A percentile compares a stretch with the other conserved stretches of the same genome.
These are phyloP conservation scores for Euura saliciscinereae DNA, from an alignment of 1,140 invertebrate species.

Conservation along the genomic window DNA sequence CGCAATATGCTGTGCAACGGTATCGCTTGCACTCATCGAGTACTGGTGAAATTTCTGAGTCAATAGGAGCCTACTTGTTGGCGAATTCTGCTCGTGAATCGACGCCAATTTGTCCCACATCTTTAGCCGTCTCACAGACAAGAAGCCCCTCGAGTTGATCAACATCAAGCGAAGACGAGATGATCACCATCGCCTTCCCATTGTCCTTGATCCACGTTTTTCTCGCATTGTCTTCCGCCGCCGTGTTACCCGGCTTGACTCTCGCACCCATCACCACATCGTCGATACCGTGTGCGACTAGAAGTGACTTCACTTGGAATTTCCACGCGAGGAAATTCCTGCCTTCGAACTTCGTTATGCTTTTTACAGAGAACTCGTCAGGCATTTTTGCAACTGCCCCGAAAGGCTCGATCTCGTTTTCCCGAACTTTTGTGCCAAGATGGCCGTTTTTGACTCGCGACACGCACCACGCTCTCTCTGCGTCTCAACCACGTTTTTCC, in stretches of 20 bases:
- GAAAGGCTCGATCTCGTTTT: too few species aligned
- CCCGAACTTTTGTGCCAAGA: too few species aligned
- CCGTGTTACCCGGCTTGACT: constrained; percentile 3
- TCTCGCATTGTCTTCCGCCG: background rate
- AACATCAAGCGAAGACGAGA: constrained; percentile 10
- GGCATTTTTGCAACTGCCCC: constrained; percentile 21
- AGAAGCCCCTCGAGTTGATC: constrained; percentile 15
- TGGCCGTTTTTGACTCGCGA: too few species aligned
- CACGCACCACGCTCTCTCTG: too few species aligned
- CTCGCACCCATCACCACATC: constrained; percentile 19
- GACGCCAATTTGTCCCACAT: constrained; percentile 23
- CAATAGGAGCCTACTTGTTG: constrained; percentile 20
- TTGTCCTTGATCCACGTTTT: constrained; percentile 21
- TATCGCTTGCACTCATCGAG: constrained; percentile 14
- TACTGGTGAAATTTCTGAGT: constrained; percentile 25
- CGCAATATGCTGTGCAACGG: constrained; percentile 8
- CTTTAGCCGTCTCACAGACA: constrained; percentile 19
- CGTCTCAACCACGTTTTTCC: too few species aligned
- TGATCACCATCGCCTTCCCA: constrained; percentile 15
- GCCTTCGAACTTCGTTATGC: constrained; percentile 21
- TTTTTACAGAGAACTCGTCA: constrained; percentile 4
- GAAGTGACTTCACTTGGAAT: too few species aligned
- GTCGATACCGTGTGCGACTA: constrained; percentile 16
- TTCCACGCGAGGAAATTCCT: constrained; percentile 18
- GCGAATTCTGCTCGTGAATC: constrained; percentile 24